Percentiles rank a stretch among this genome's conserved stretches.
These are phyloP conservation scores for Eupithecia tripunctaria DNA, from an alignment of 2,888 invertebrate genomes.

Conservation along the genomic window DNA sequence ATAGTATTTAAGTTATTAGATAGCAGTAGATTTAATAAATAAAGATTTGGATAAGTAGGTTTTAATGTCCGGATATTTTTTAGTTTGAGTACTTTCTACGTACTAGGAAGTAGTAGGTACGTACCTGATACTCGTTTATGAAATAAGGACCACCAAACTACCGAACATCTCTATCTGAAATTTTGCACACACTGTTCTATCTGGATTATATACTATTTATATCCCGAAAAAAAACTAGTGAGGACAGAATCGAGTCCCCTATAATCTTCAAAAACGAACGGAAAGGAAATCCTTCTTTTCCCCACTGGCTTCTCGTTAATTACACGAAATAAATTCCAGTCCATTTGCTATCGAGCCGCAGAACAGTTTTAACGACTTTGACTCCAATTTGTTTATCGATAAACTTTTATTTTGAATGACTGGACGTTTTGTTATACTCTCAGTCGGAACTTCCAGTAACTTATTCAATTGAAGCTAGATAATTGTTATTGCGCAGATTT, in stretches of 20 bases:
- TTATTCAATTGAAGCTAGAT: not conserved
- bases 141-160: too few species aligned
- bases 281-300: not conserved
- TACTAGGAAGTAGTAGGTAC: too few species aligned
- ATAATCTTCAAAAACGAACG: not conserved
- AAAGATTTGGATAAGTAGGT: not conserved
- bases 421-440: slow-evolving; percentile 16
- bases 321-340: slow-evolving; percentile 19
- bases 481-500: not conserved
- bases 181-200: not conserved
- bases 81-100: too few species aligned
- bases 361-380: slow-evolving; percentile 31
- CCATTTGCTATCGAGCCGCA: slow-evolving; percentile 26
- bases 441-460: not conserved
- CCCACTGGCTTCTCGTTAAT: not conserved
- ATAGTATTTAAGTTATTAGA: not conserved
- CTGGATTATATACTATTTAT: not conserved
- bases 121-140: too few species aligned
- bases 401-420: slow-evolving; percentile 53
- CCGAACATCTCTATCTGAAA: not conserved
- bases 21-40: not conserved
- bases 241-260: not conserved
- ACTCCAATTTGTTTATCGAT: slow-evolving; percentile 55
- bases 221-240: not conserved
- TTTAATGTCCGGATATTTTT: too few species aligned